Conservation (phyloP, 1,140 invertebrate genomes). For the Trichoplusia ni region DNA sequence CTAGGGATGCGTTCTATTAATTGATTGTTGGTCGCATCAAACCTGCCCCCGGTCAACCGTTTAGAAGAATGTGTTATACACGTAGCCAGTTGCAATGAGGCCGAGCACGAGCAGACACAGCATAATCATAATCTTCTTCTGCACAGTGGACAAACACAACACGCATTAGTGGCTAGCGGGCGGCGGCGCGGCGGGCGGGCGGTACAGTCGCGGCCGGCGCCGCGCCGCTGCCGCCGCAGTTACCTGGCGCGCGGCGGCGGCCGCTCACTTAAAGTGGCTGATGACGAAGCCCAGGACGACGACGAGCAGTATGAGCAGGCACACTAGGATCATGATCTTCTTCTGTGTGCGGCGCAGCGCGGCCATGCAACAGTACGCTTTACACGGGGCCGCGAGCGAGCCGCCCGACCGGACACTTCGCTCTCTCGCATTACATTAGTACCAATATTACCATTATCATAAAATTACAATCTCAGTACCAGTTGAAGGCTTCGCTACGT, state of each 20-base stretch:
- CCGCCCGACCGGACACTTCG: slow-evolving; percentile 35
- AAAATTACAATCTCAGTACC: slow-evolving; percentile 12
- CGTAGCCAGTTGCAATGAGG: slow-evolving; percentile 87
- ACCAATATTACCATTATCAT: slow-evolving; percentile 26
- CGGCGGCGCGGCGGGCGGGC: slow-evolving; percentile 47
- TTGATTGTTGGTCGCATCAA: slow-evolving; percentile 58
- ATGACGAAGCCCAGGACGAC: slow-evolving; percentile 87
- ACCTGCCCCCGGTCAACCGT: slow-evolving; percentile 68
- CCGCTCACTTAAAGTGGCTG: slow-evolving; percentile 75
- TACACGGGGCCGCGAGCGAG: slow-evolving; percentile 52
- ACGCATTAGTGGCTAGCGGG: slow-evolving; percentile 71
- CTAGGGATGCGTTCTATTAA: slow-evolving; percentile 68
- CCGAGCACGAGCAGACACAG: slow-evolving; percentile 92
- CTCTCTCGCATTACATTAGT: slow-evolving; percentile 37
- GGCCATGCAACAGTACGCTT: slow-evolving; percentile 78
- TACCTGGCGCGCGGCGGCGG: slow-evolving; percentile 56
- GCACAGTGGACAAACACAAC: slow-evolving; percentile 84
- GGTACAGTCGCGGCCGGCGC: slow-evolving; percentile 17
- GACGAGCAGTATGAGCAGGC: slow-evolving; percentile 94
- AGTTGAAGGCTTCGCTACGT: slow-evolving; percentile 35
- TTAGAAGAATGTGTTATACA: slow-evolving; percentile 82
- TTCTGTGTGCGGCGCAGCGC: slow-evolving; percentile 87
- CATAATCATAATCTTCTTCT: slow-evolving; percentile 99
- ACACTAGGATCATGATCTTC: slow-evolving; percentile 99
- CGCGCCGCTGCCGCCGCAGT: slow-evolving; percentile 46